Base-by-base conservation (phyloP, 2,888 invertebrate genomes). In the Erynnis tages region DNA sequence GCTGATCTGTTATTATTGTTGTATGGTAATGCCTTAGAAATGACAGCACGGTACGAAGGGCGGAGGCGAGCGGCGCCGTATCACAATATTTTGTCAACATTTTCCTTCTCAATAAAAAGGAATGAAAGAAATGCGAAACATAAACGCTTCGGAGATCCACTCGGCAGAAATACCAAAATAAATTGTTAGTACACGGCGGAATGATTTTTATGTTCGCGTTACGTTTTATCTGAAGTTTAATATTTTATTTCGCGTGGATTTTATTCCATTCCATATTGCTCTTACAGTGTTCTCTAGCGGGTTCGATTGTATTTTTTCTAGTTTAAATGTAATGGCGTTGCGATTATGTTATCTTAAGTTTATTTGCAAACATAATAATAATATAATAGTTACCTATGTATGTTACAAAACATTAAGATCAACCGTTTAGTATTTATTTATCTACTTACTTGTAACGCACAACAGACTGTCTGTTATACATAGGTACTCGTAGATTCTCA, bases 101-200 rank as follows among this genome's bases (percentile, higher is more conserved):
- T 50, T 50, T 50, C 49, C 49, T 50, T 27, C 35, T 13, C 49
- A 41, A 43, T 43, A 50, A 41, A 41, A 41, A 34, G 17, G 34
- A 50, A 50, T 41, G 35, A 43, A 35, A 50, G 43, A 50, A 50
- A 50, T 27, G 19, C 25, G 40, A 10, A 35, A 50, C 27, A 13
- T 50, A 50, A 50, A 50, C 27, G 49, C 34, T 43, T 43, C 11
- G 7, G 35, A 41, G 43, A 50, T 50, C 43, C 35, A 43, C 43
- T 50, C 43, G 35, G 43, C 35, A 50, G 17, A 49, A 50, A 50
- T 43, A 49, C 49, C 49, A 41, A 23, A 50, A 50, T 43, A 50
- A 43, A 35, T 43, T 43, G 49, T 41, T 17, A 27, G 34, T 29
- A 49, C 23, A 21, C 25, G 14, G 34, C 23, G 34, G 10, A 27